Evolutionary conservation across 2,113 vertebrate genomes (phyloP).

Genomic region (Haliaeetus leucogaster): DNA sequence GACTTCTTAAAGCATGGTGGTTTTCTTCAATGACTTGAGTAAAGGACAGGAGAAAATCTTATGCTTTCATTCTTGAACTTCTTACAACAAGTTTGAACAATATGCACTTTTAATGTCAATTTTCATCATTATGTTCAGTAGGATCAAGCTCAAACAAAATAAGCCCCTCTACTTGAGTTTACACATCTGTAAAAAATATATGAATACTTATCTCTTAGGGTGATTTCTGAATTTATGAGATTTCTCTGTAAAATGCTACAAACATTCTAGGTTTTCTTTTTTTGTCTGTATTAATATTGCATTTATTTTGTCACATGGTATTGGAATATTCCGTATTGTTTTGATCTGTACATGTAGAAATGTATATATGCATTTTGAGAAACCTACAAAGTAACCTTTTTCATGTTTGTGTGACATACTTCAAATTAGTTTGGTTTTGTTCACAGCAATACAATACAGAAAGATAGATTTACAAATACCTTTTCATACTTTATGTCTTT

Average conservation of each 20-base stretch:
- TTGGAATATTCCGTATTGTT: not conserved
- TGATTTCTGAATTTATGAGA: not conserved
- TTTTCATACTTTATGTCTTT: not conserved
- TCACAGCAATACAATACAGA: not conserved
- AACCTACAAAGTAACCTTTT: not conserved
- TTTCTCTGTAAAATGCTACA: not conserved
- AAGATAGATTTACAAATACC: not conserved
- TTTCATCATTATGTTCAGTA: not conserved
- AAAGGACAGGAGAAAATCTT: not conserved
- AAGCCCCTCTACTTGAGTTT: not conserved
- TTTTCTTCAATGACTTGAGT: not conserved
- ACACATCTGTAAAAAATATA: not conserved
- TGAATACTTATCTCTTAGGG: not conserved
- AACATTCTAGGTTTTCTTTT: not conserved
- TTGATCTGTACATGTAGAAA: not conserved
- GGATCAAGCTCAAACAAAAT: not conserved
- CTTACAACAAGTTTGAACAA: not conserved
- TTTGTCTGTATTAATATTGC: not conserved
- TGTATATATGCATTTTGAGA: not conserved
- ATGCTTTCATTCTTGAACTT: not conserved
- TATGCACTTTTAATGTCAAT: not conserved
- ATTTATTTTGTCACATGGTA: not conserved
- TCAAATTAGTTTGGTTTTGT: not conserved
- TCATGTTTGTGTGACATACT: accelerated
- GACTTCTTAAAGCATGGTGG: not conserved